Percentiles rank a stretch among this genome's conserved stretches.
phyloP scores from a whole-genome alignment of 1,140 invertebrate genomes.

The Drosophila mauritiana region DNA sequence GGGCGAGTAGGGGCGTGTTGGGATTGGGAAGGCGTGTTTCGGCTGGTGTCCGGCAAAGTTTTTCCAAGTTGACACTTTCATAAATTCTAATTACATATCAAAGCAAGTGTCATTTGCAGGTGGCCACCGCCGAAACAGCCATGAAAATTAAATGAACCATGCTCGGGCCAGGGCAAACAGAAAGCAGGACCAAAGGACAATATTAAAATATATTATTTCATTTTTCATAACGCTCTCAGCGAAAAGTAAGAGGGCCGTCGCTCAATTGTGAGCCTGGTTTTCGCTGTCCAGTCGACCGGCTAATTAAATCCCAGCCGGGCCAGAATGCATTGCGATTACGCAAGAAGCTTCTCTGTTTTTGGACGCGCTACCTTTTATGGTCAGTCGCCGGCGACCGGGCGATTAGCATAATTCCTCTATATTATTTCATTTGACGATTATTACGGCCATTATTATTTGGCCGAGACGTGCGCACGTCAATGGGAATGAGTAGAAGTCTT shows the following conservation, averaged over 20 bases:
- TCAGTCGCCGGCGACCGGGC: slow-evolving; percentile 9
- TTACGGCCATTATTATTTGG: slow-evolving; percentile 60
- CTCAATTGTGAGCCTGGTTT: slow-evolving; percentile 31
- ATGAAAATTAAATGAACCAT: slow-evolving; percentile 62
- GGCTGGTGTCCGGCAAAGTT: slow-evolving; percentile 39
- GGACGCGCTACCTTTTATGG: slow-evolving; percentile 61
- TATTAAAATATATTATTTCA: slow-evolving; percentile 45
- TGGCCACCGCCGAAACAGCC: slow-evolving; percentile 1
- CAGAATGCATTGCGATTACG: slow-evolving; percentile 44
- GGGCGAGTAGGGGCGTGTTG: background rate
- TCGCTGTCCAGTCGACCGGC: slow-evolving; percentile 18
- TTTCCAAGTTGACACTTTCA: slow-evolving; percentile 61
- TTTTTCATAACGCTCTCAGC: slow-evolving; percentile 24
- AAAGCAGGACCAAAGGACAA: background rate
- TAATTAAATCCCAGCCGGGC: slow-evolving; percentile 55
- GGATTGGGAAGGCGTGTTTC: background rate
- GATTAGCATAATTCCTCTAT: slow-evolving; percentile 77
- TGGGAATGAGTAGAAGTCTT: slow-evolving; percentile 40
- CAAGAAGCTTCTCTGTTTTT: slow-evolving; percentile 42
- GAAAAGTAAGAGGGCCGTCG: slow-evolving; percentile 18
- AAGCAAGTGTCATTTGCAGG: slow-evolving; percentile 61
- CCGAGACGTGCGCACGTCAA: slow-evolving; percentile 51
- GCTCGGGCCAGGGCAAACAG: background rate
- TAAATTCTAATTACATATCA: slow-evolving; percentile 77
- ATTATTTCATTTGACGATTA: slow-evolving; percentile 70